Evolutionary conservation across 1,140 invertebrate genomes (phyloP).

Genomic region (Mizuhopecten yessoensis): DNA sequence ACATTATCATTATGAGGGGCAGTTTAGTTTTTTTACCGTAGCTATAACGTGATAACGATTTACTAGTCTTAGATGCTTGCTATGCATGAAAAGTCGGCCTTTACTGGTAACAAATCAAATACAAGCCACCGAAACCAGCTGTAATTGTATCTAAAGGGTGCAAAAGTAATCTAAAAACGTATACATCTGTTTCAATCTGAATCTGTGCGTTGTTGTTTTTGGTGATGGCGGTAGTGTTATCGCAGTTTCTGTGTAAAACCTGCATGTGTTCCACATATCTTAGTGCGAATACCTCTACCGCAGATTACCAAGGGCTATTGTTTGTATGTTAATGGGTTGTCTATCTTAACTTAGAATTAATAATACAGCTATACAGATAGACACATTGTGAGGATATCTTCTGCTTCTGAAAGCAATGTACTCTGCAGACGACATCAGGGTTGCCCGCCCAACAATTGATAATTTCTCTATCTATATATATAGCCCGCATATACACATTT

Average conservation of each 20-base stretch:
- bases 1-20: constrained; percentile 9
- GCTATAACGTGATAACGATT: neutral
- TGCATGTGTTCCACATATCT: neutral
- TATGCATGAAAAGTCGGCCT: too few relatives aligned
- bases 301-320: neutral
- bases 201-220: neutral
- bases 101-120: too few relatives aligned
- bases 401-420: neutral
- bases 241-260: neutral
- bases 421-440: neutral
- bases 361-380: neutral
- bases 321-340: neutral
- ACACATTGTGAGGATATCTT: neutral
- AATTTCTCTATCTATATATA: neutral
- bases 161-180: neutral
- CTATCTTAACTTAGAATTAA: neutral
- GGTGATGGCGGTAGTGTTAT: neutral
- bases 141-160: neutral
- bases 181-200: neutral
- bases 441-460: neutral
- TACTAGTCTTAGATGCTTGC: neutral
- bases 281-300: neutral
- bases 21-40: neutral
- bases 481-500: neutral
- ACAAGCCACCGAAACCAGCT: neutral